A percentile compares a stretch with the other conserved stretches of the same genome.
These are phyloP conservation scores for Lepidurus couesii DNA, from an alignment of 1,140 invertebrate genomes.

Conservation along the genomic window DNA sequence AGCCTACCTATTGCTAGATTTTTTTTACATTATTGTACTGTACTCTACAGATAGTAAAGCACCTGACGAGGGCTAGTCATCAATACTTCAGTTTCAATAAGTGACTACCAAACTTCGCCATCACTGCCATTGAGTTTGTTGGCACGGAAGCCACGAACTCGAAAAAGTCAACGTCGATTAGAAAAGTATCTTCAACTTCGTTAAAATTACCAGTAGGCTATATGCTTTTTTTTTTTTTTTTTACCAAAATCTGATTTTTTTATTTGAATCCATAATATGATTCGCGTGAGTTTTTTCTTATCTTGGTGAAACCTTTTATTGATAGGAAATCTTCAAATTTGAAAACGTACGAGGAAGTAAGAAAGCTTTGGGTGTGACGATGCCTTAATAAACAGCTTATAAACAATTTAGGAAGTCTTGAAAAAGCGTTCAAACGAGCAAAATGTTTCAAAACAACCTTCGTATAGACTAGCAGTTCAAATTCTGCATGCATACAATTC, in stretches of 20 bases:
- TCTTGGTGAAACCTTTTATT: not conserved
- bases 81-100: not conserved
- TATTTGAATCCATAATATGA: not conserved
- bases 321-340: not conserved
- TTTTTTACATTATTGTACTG: too few relatives aligned
- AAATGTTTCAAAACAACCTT: not conserved
- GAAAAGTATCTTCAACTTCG: not conserved
- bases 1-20: too few relatives aligned
- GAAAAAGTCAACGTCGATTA: not conserved
- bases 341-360: not conserved
- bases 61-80: conserved; percentile 28
- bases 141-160: not conserved
- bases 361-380: not conserved
- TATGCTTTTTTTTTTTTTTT: not conserved
- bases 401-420: not conserved
- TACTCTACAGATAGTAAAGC: conserved; percentile 30
- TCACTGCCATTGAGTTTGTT: not conserved
- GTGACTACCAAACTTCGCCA: not conserved
- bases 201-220: not conserved
- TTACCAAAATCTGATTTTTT: not conserved
- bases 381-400: conserved; percentile 6
- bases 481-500: not conserved
- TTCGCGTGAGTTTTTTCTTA: not conserved
- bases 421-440: not conserved
- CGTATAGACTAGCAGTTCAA: not conserved